Base-by-base conservation (phyloP, 2,113 vertebrate genomes). In the Calyptomena viridis region DNA sequence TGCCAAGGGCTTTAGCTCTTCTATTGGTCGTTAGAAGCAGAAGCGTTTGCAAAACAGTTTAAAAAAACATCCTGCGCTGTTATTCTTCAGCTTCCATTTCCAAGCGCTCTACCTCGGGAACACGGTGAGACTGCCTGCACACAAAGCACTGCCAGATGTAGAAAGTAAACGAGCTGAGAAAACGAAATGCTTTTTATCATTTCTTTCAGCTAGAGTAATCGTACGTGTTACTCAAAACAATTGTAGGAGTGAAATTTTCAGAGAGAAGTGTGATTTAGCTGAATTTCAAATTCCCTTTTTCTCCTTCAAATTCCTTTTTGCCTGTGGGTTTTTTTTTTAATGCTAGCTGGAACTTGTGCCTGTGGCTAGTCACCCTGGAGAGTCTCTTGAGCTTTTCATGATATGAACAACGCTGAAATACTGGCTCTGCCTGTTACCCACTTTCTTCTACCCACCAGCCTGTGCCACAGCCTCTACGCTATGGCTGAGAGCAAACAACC, bases 81-180 rank as follows among this genome's bases (percentile, higher is more conserved):
- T 89, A 85, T 76, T 88, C 80, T 58, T 93, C 83, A 7, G 76
- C 91, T 94, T 86, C 94, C 92, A 84, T 91, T 93, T 94, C 89
- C 89, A 86, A 60, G 60, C 2, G 1, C 49, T 91, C 72, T 63
- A 72, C 84, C 89, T 84, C 74, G 47, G 90, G 72, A 93, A 50
- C 84, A 66, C 33, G 5, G 59, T 8, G 12, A 68, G 84, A 64
- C 76, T 77, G 90, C 63, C 85, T 83, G 93, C 12, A 0, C 85
- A n/a, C 90, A 93, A 92, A 95, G 63, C 9, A 23, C 78, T 95
- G 90, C 89, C 92, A 95, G 85, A 94, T 88, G 91, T 62, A 88
- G 92, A 86, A 79, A 91, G 78, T 46, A 97, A 97, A 95, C 46
- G 79, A 96, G 92, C 89, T 94, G 94, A 88, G 96, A 91, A 90